phyloP scores from a whole-genome alignment of 2,113 vertebrate species.

The Perccottus glenii region DNA sequence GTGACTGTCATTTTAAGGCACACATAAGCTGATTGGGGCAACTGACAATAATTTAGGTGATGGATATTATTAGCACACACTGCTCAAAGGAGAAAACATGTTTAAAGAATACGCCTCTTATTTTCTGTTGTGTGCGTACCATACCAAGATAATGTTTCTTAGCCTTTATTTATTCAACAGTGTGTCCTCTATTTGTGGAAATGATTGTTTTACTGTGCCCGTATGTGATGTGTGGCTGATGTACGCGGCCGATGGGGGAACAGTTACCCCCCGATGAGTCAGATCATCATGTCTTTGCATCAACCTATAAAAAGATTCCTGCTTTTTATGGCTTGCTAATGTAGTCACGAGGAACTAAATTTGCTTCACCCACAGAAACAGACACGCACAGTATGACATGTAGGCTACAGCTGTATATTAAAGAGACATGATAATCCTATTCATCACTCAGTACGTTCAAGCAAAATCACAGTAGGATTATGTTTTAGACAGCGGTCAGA shows the following conservation, averaged over 20 bases:
- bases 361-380: constrained; percentile 11
- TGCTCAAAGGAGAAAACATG: too few species aligned
- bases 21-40: background rate
- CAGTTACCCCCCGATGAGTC: constrained; percentile 10
- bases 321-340: constrained; percentile 43
- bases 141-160: constrained; percentile 1
- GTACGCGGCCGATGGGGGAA: background rate
- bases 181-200: background rate
- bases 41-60: background rate
- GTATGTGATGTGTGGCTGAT: background rate
- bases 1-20: background rate
- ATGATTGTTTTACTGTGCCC: background rate
- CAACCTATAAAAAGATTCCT: constrained; percentile 36
- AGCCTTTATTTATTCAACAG: background rate
- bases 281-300: constrained; percentile 32
- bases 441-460: constrained; percentile 4
- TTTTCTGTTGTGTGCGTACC: background rate
- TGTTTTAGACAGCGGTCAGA: background rate
- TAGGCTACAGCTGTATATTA: background rate
- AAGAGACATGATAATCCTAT: constrained; percentile 35
- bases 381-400: constrained; percentile 11
- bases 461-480: background rate
- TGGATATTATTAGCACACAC: background rate
- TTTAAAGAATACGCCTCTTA: background rate
- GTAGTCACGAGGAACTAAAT: constrained; percentile 41